Evolutionary conservation across 2,797 vertebrate species (phyloP).

Genomic region (Eospalax fontanierii): DNA sequence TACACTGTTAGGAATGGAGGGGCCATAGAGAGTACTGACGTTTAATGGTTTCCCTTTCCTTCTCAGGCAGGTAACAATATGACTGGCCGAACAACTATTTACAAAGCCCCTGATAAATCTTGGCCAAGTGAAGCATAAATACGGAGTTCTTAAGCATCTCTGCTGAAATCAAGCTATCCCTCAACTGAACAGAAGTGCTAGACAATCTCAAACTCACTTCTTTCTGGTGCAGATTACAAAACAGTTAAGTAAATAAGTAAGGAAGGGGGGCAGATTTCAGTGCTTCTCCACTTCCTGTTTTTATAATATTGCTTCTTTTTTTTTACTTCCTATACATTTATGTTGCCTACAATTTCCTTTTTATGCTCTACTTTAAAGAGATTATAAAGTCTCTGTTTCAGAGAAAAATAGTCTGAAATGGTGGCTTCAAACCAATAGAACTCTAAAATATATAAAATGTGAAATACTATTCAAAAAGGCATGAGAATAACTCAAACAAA

Average conservation of each 20-base stretch:
- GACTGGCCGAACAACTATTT: background rate
- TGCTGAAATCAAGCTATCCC: background rate
- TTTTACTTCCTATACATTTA: conserved; percentile 39
- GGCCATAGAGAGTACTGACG: background rate
- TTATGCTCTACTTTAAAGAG: conserved; percentile 30
- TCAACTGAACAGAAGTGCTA: background rate
- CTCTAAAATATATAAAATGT: conserved; percentile 22
- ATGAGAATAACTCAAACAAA: background rate
- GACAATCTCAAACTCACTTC: background rate
- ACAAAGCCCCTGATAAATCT: background rate
- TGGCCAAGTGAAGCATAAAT: too few species aligned
- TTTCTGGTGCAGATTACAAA: conserved; percentile 49
- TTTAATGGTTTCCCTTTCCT: background rate
- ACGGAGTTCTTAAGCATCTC: conserved; percentile 26
- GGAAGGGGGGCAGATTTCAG: background rate
- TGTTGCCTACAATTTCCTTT: conserved; percentile 21
- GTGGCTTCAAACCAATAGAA: conserved; percentile 54
- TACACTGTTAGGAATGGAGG: background rate
- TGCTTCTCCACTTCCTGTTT: conserved; percentile 60
- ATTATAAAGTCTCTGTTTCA: conserved; percentile 49
- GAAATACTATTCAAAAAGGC: conserved; percentile 45
- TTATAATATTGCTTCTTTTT: conserved; percentile 35
- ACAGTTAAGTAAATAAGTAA: conserved; percentile 21
- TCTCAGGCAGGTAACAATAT: conserved; percentile 18
- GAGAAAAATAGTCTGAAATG: conserved; percentile 53